These are phyloP conservation scores for Noctilio leporinus DNA, from an alignment of 2,113 vertebrate genomes.

Conservation along the genomic window DNA sequence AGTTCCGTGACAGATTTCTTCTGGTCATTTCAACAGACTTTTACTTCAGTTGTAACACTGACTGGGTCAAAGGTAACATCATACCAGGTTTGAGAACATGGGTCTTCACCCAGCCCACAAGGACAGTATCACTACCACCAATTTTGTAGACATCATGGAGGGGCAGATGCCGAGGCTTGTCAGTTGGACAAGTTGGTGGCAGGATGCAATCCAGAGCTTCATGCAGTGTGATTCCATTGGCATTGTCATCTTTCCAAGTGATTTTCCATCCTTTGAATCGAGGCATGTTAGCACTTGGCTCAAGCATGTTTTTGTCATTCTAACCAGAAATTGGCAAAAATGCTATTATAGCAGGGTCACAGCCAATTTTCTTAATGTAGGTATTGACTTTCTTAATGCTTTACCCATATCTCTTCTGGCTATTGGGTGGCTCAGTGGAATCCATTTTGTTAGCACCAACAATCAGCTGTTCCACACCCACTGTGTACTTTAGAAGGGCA, in stretches of 20 bases:
- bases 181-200: neutral
- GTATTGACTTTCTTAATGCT: neutral
- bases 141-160: neutral
- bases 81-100: neutral
- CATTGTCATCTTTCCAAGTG: neutral
- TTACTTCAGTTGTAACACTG: neutral
- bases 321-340: neutral
- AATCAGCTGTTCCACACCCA: neutral
- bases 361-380: neutral
- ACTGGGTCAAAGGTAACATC: neutral
- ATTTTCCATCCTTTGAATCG: neutral
- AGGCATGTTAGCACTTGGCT: neutral
- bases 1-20: neutral
- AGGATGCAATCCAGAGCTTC: neutral
- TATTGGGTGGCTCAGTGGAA: neutral
- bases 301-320: neutral
- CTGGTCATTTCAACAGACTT: neutral
- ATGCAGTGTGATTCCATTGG: neutral
- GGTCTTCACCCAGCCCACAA: neutral
- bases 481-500: neutral
- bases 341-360: neutral
- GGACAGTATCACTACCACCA: neutral
- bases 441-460: neutral
- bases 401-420: neutral
- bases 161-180: neutral